These are phyloP conservation scores for Gymnoscopelus microlampas DNA, from an alignment of 2,797 vertebrate species.

Conservation along the genomic window DNA sequence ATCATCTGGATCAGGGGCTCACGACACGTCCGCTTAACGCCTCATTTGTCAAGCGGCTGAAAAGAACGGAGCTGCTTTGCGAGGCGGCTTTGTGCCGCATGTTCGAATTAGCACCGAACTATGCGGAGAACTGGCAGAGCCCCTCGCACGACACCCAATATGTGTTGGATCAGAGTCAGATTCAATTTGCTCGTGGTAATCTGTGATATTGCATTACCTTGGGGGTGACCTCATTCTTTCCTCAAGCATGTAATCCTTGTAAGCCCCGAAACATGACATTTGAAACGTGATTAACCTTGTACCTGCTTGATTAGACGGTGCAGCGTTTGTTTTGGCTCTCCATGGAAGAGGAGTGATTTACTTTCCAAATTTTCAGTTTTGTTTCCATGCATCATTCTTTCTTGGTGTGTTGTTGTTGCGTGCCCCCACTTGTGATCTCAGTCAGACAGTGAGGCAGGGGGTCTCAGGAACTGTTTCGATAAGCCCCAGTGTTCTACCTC, in stretches of 20 bases:
- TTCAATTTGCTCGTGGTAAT: constrained; percentile 61
- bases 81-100: constrained; percentile 41
- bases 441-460: constrained; percentile 54
- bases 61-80: constrained; percentile 32
- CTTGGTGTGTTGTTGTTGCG: constrained; percentile 16
- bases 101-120: constrained; percentile 54
- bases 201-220: constrained; percentile 61
- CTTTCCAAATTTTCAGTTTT: neutral
- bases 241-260: constrained; percentile 64
- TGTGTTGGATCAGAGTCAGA: constrained; percentile 67
- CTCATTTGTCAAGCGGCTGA: constrained; percentile 51
- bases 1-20: constrained; percentile 46
- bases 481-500: constrained; percentile 68
- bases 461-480: constrained; percentile 70
- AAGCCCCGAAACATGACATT: constrained; percentile 56
- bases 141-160: constrained; percentile 62
- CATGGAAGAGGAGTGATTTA: constrained; percentile 4
- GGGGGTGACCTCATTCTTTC: constrained; percentile 63
- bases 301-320: constrained; percentile 32
- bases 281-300: constrained; percentile 51
- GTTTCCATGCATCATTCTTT: constrained; percentile 15
- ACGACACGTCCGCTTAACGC: constrained; percentile 47
- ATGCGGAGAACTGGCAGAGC: constrained; percentile 45
- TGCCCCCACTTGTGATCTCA: constrained; percentile 48
- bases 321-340: constrained; percentile 35